Evolutionary conservation across 2,888 invertebrate genomes (phyloP).

Genomic region (Creontiades dilutus): DNA sequence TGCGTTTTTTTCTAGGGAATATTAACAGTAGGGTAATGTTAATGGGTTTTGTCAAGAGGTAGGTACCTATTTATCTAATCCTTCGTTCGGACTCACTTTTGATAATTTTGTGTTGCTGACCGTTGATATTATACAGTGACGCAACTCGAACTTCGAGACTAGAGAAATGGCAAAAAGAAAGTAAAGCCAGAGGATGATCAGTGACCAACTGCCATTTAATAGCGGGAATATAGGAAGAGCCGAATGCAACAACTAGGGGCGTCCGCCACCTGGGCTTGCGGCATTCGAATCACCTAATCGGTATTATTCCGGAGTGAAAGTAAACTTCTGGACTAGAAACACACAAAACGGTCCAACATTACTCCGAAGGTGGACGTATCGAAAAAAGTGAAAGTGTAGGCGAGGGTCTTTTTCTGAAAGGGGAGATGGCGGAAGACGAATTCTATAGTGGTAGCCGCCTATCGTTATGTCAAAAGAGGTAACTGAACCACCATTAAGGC

Average conservation of each 20-base stretch:
- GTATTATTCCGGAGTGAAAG: constrained; percentile 21
- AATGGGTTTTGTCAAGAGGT: too few relatives aligned
- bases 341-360: not conserved
- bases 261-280: not conserved
- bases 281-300: constrained; percentile 15
- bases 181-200: constrained; percentile 10
- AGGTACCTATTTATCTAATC: too few relatives aligned
- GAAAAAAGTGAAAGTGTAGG: constrained; percentile 27
- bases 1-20: too few relatives aligned
- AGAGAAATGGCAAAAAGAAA: not conserved
- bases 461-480: constrained; percentile 10
- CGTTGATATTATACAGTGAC: too few relatives aligned
- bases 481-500: constrained; percentile 4
- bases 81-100: too few relatives aligned
- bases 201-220: not conserved
- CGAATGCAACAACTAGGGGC: not conserved
- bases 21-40: too few relatives aligned
- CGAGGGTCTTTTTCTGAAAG: not conserved
- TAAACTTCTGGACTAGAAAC: constrained; percentile 12
- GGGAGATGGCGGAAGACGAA: constrained; percentile 3
- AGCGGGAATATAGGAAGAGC: not conserved
- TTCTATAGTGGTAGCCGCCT: not conserved
- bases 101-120: too few relatives aligned
- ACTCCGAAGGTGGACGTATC: not conserved
- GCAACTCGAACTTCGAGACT: not conserved